These are phyloP conservation scores for Chironomus riparius DNA, from an alignment of 2,888 invertebrate genomes.

Conservation along the genomic window DNA sequence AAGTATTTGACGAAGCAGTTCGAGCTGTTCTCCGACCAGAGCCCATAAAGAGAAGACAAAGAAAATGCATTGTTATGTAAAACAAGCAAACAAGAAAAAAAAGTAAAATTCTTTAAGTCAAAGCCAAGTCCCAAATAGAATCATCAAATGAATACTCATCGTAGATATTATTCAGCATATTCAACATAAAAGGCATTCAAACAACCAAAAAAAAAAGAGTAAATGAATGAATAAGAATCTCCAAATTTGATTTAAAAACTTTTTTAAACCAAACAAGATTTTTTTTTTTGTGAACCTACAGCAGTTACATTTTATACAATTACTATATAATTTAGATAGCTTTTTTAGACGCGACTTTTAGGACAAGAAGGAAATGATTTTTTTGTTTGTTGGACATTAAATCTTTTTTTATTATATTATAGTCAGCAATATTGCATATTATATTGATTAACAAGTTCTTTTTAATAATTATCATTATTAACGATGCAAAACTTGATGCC, in stretches of 20 bases:
- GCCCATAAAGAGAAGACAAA: conserved; percentile 87
- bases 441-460: neutral
- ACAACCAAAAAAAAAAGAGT: neutral
- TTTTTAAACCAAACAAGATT: too few relatives aligned
- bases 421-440: neutral
- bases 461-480: neutral
- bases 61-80: conserved; percentile 79
- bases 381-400: too few relatives aligned
- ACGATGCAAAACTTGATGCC: neutral
- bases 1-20: conserved; percentile 99
- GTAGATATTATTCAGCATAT: neutral
- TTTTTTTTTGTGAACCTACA: too few relatives aligned
- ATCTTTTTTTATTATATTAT: neutral
- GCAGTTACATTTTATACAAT: too few relatives aligned
- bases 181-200: conserved; percentile 20
- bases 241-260: neutral
- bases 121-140: neutral
- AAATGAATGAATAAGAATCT: neutral
- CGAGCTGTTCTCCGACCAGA: conserved; percentile 95
- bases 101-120: conserved; percentile 1
- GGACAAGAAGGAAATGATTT: too few relatives aligned
- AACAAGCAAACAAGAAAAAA: conserved; percentile 29
- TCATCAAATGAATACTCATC: conserved; percentile 10
- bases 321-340: too few relatives aligned
- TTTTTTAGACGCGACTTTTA: too few relatives aligned